Evolutionary conservation across 2,797 vertebrate genomes (phyloP).

Genomic region (Ibycter americanus): DNA sequence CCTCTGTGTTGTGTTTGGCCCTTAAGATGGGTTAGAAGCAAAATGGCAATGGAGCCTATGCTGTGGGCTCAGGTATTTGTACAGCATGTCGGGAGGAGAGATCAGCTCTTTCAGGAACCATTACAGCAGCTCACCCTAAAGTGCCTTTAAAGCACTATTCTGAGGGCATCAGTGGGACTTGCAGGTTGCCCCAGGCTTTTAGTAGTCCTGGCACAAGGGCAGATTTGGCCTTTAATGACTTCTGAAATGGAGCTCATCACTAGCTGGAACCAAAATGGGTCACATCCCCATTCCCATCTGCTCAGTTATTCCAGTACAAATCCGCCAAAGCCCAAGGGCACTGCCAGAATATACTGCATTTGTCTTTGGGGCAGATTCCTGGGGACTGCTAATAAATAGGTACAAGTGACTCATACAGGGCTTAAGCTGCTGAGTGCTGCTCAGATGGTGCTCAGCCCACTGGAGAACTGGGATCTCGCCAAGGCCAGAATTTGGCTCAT

Average conservation of each 20-base stretch:
- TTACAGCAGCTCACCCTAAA: background rate
- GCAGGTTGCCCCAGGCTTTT: background rate
- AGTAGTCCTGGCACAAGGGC: background rate
- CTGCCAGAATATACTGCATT: background rate
- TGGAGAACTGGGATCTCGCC: slow-evolving; percentile 6
- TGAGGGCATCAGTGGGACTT: background rate
- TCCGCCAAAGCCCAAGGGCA: background rate
- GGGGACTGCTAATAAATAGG: background rate
- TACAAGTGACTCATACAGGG: slow-evolving; percentile 32
- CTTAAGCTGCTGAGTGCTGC: background rate
- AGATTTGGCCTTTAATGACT: background rate
- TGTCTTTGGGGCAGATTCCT: slow-evolving; percentile 43
- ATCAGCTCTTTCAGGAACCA: background rate
- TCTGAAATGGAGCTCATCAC: background rate
- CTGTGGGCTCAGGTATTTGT: background rate
- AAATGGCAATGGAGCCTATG: background rate
- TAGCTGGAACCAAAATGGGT: slow-evolving; percentile 23
- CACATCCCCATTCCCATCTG: background rate
- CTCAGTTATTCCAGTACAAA: background rate
- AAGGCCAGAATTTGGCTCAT: slow-evolving; percentile 22
- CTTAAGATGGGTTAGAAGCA: background rate
- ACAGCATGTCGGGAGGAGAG: background rate
- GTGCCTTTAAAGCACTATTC: background rate
- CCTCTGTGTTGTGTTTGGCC: background rate
- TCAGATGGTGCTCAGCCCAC: slow-evolving; percentile 22